Evolutionary conservation across 2,113 vertebrate species (phyloP).

Genomic region (Nematolebias whitei): DNA sequence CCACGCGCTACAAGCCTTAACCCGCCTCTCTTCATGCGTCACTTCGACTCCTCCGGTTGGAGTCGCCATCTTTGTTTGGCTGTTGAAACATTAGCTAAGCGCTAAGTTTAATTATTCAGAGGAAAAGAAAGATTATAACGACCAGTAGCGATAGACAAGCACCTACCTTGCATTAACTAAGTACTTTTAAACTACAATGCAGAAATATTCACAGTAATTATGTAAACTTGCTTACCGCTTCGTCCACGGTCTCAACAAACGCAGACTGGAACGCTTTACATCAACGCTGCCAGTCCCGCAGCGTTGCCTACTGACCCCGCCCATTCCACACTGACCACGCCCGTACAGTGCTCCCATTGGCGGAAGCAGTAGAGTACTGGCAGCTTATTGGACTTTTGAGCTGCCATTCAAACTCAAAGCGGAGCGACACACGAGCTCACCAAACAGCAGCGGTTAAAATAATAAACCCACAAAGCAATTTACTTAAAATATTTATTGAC

Average conservation of each 20-base stretch:
- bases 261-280: not conserved
- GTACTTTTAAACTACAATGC: rapidly evolving
- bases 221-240: conserved; percentile 24
- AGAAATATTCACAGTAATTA: rapidly evolving
- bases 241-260: rapidly evolving
- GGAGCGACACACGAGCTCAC: not conserved
- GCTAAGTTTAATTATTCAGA: not conserved
- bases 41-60: conserved; percentile 32
- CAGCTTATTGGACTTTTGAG: conserved; percentile 16
- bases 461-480: not conserved
- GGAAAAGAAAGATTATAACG: rapidly evolving
- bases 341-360: conserved; percentile 53
- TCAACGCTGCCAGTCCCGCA: conserved; percentile 34
- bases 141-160: rapidly evolving
- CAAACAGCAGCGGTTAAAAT: not conserved
- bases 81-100: conserved; percentile 37
- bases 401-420: not conserved
- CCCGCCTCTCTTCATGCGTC: conserved; percentile 71
- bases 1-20: conserved; percentile 1
- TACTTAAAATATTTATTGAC: conserved; percentile 82
- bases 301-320: conserved; percentile 13
- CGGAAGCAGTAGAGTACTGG: too few species aligned
- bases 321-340: conserved; percentile 27
- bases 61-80: conserved; percentile 72
- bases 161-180: rapidly evolving